phyloP scores from a whole-genome alignment of 2,888 invertebrate species.

The Rhorus exstirpatorius region DNA sequence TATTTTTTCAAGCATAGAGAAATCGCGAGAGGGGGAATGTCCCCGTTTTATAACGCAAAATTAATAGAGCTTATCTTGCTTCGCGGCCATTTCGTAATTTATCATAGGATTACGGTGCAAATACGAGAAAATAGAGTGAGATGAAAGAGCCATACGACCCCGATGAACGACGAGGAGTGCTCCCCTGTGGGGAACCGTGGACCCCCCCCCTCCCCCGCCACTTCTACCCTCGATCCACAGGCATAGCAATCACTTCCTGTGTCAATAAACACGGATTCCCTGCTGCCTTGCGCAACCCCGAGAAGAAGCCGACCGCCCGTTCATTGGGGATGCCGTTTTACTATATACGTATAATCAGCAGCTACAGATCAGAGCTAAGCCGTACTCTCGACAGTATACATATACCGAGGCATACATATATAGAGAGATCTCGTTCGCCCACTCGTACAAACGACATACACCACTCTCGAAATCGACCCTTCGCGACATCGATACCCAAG shows the following conservation, averaged over 20 bases:
- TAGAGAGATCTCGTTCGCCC: slow-evolving; percentile 69
- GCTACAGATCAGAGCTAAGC: slow-evolving; percentile 64
- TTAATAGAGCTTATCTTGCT: slow-evolving; percentile 85
- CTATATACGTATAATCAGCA: slow-evolving; percentile 44
- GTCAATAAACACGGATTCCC: slow-evolving; percentile 84
- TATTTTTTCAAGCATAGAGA: slow-evolving; percentile 28
- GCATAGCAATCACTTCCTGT: slow-evolving; percentile 84
- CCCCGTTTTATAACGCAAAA: slow-evolving; percentile 83
- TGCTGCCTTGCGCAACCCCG: slow-evolving; percentile 54
- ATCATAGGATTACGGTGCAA: slow-evolving; percentile 85
- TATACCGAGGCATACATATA: slow-evolving; percentile 42
- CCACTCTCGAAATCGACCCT: slow-evolving; percentile 72
- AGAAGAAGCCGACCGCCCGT: slow-evolving; percentile 52
- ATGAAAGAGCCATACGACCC: slow-evolving; percentile 44
- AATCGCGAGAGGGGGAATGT: slow-evolving; percentile 16
- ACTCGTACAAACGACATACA: slow-evolving; percentile 72
- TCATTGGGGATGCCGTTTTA: slow-evolving; percentile 60
- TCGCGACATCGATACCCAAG: slow-evolving; percentile 72
- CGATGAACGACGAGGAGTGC: slow-evolving; percentile 63
- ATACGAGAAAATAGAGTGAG: slow-evolving; percentile 75
- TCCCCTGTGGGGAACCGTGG: slow-evolving; percentile 70
- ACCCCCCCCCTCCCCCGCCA: slow-evolving; percentile 44
- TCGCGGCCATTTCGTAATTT: slow-evolving; percentile 82
- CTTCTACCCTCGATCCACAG: slow-evolving; percentile 65
- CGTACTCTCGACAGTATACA: slow-evolving; percentile 62